phyloP scores from a whole-genome alignment of 2,113 vertebrate species.

The Circaetus gallicus region DNA sequence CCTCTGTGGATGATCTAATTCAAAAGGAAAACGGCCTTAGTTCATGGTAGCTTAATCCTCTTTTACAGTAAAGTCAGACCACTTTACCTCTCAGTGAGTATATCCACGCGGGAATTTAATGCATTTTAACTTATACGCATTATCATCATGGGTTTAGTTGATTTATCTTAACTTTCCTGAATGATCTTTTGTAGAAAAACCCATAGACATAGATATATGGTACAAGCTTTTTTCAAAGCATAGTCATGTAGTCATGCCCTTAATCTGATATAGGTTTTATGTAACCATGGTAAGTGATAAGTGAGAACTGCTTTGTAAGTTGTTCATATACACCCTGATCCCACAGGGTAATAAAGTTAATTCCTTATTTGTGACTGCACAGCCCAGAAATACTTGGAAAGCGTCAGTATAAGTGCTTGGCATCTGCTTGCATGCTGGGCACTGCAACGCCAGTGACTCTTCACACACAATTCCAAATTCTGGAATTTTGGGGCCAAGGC shows the following conservation, averaged over 20 bases:
- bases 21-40: constrained; percentile 15
- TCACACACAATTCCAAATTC: neutral
- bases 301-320: neutral
- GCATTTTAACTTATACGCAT: constrained; percentile 3
- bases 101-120: neutral
- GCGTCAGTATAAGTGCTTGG: neutral
- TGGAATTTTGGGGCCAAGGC: neutral
- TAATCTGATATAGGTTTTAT: neutral
- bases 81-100: neutral
- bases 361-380: neutral
- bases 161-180: constrained; percentile 2
- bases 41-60: constrained; percentile 52
- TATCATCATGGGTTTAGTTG: constrained; percentile 8
- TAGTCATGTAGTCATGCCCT: neutral
- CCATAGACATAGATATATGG: neutral
- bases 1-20: constrained; percentile 29
- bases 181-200: neutral
- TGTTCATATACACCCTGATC: neutral
- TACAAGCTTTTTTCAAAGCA: neutral
- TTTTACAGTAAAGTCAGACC: constrained; percentile 13
- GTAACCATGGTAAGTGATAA: neutral
- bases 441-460: neutral
- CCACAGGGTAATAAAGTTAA: neutral
- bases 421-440: neutral
- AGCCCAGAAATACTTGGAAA: neutral